phyloP scores from a whole-genome alignment of 2,888 invertebrate genomes.

The Andricus quercusramuli region DNA sequence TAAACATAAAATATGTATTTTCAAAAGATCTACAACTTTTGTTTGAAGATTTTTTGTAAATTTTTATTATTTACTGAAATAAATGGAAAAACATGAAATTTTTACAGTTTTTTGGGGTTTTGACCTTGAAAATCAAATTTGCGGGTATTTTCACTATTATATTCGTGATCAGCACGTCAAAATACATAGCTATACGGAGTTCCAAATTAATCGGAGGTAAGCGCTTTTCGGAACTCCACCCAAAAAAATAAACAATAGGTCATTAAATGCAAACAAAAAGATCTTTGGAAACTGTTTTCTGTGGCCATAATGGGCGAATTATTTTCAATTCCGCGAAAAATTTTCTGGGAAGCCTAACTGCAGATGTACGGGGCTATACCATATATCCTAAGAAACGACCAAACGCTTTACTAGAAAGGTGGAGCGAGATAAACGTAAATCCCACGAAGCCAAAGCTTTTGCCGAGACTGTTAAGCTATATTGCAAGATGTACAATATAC shows the following conservation, averaged over 20 bases:
- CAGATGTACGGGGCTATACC: slow-evolving; percentile 1
- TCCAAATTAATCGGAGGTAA: too few species aligned
- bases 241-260: neutral
- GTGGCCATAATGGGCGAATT: slow-evolving; percentile 34
- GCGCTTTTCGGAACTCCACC: too few species aligned
- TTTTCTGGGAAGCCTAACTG: neutral
- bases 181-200: too few species aligned
- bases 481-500: slow-evolving; percentile 37
- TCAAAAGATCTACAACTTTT: too few species aligned
- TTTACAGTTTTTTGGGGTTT: too few species aligned
- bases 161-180: too few species aligned
- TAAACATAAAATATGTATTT: too few species aligned
- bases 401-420: slow-evolving; percentile 56
- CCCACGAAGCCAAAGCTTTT: slow-evolving; percentile 58
- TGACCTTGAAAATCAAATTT: too few species aligned
- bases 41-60: too few species aligned
- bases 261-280: neutral
- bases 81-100: too few species aligned
- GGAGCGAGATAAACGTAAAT: slow-evolving; percentile 60
- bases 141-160: too few species aligned
- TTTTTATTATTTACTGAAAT: too few species aligned
- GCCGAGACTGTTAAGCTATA: slow-evolving; percentile 49
- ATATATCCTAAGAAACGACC: slow-evolving; percentile 29
- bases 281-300: slow-evolving; percentile 10
- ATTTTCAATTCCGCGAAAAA: slow-evolving; percentile 27